Percentiles rank a stretch among this genome's conserved stretches.
Conservation (phyloP, 2,797 vertebrate genomes). For the Gymnodraco acuticeps region DNA sequence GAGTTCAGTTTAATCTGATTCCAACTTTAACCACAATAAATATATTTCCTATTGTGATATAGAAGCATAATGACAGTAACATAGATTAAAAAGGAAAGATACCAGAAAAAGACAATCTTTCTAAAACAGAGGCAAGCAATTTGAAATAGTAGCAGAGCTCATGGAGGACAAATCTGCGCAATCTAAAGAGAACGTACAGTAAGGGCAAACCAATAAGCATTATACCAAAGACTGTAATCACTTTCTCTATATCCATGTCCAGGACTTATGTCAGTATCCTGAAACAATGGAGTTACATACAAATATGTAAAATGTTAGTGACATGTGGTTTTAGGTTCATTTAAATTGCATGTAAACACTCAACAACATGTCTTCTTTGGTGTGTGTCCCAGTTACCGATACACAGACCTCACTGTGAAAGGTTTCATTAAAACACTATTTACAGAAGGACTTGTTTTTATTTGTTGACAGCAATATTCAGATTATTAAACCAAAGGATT, state of each 20-base stretch:
- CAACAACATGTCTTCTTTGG: neutral
- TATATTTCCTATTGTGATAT: neutral
- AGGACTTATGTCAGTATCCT: neutral
- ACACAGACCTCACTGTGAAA: neutral
- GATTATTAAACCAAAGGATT: neutral
- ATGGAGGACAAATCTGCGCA: neutral
- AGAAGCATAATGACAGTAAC: neutral
- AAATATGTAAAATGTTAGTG: too few relatives aligned
- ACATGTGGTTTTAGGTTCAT: neutral
- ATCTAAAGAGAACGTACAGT: neutral
- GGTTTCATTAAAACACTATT: too few relatives aligned
- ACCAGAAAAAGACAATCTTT: neutral
- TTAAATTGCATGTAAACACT: neutral
- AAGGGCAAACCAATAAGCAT: neutral
- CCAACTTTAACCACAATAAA: slow-evolving; percentile 7
- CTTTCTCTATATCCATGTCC: neutral
- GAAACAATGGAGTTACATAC: neutral
- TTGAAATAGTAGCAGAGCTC: neutral
- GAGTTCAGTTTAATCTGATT: slow-evolving; percentile 6
- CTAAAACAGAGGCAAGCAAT: neutral
- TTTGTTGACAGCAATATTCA: neutral
- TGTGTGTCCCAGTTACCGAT: neutral
- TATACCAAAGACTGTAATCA: neutral
- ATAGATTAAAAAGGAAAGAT: slow-evolving; percentile 20
- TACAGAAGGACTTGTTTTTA: neutral